These are phyloP conservation scores for Pocillopora damicornis DNA, from an alignment of 64 coral and sea anemone genomes.

Conservation along the genomic window DNA sequence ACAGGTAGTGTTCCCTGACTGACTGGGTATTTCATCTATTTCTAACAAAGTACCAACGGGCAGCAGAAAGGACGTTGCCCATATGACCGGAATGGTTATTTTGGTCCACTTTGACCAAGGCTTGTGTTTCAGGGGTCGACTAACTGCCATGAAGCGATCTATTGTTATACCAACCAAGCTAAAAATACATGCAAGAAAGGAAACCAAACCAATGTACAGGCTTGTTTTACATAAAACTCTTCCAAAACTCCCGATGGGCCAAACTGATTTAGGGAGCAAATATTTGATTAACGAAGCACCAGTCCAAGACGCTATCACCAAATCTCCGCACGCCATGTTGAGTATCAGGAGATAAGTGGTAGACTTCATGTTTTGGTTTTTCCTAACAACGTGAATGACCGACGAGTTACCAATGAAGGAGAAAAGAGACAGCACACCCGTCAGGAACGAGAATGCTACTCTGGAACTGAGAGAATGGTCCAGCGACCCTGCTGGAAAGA, in stretches of 20 bases:
- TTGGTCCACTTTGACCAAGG: conserved; percentile 26
- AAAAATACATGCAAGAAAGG: conserved; percentile 17
- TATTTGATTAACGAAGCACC: neutral
- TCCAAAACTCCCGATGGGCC: neutral
- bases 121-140: conserved; percentile 26
- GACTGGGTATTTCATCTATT: neutral
- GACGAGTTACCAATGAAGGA: neutral
- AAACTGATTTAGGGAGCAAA: neutral
- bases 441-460: neutral
- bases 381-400: neutral
- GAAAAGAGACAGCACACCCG: neutral
- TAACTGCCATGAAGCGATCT: conserved; percentile 38
- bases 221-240: neutral
- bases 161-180: conserved; percentile 33
- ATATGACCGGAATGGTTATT: conserved; percentile 11
- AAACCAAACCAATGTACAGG: neutral
- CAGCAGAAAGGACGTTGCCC: neutral
- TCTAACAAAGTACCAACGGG: neutral
- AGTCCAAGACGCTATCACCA: neutral
- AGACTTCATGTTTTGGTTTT: neutral
- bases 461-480: neutral
- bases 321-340: conserved; percentile 16
- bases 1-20: neutral
- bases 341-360: conserved; percentile 5
- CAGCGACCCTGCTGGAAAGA: neutral